Evolutionary conservation across 1,140 invertebrate species (phyloP).

Genomic region (Copidosoma floridanum): DNA sequence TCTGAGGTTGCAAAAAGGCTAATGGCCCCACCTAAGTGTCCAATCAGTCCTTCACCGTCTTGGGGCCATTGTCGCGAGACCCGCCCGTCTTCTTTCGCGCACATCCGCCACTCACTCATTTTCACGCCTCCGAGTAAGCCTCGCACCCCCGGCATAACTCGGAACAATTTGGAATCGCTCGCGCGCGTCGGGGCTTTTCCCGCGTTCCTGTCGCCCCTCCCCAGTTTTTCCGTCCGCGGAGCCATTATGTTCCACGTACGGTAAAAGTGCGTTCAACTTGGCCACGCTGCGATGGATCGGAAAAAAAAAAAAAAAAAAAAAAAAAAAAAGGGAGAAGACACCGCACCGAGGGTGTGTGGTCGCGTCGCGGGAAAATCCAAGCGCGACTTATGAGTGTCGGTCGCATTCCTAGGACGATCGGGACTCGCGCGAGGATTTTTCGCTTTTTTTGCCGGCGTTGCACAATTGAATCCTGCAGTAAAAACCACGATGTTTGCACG

Average conservation of each 20-base stretch:
- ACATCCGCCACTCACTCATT: background rate
- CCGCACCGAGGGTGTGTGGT: background rate
- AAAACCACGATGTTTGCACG: no score
- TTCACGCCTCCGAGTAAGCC: conserved; percentile 10
- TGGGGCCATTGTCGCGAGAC: background rate
- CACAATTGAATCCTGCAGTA: no score
- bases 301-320: no score
- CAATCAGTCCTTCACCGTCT: conserved; percentile 1
- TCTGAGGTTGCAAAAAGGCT: no score
- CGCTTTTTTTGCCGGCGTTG: no score
- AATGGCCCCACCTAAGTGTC: background rate
- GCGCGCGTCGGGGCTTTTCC: conserved; percentile 1
- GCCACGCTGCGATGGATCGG: background rate
- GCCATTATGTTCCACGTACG: conserved; percentile 40
- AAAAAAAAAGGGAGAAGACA: no score
- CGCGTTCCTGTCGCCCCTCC: conserved; percentile 23
- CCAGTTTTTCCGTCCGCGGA: conserved; percentile 31
- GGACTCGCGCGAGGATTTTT: no score
- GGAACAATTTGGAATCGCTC: conserved; percentile 6
- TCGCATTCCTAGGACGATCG: no score
- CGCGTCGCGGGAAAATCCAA: background rate
- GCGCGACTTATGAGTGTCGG: background rate
- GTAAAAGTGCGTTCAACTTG: conserved; percentile 39
- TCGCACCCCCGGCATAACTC: background rate
- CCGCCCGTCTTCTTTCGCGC: background rate